Conservation (phyloP, 53 echinoderm and acorn worm species). For the Patiria pectinifera region DNA sequence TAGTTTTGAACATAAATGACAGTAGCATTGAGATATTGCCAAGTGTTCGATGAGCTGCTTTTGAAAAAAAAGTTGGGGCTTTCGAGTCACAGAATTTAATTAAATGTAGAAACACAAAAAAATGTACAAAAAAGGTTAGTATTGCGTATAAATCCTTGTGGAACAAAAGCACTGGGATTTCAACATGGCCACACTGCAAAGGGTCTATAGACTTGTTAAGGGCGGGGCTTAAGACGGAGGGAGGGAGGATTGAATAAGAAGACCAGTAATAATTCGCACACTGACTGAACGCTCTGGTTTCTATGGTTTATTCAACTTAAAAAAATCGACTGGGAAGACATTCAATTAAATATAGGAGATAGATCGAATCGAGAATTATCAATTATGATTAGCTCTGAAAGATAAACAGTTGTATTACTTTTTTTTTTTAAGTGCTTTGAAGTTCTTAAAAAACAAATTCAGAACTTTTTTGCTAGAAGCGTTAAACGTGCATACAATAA, state of each 20-base stretch:
- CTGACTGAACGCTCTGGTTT: slow-evolving; percentile 13
- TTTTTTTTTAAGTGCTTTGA: slow-evolving; percentile 3
- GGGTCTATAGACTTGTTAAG: too few species aligned
- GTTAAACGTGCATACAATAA: slow-evolving; percentile 4
- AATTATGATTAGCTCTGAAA: slow-evolving; percentile 22
- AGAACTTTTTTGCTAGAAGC: background rate
- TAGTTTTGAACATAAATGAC: background rate
- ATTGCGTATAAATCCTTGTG: too few species aligned
- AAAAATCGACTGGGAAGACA: slow-evolving; percentile 64
- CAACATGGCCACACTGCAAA: too few species aligned
- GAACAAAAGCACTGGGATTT: too few species aligned
- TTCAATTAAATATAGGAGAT: slow-evolving; percentile 58
- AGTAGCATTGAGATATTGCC: background rate
- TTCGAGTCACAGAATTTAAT: too few species aligned
- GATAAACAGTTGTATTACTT: background rate
- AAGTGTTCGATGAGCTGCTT: too few species aligned
- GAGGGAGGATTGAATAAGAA: background rate
- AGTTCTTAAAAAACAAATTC: slow-evolving; percentile 5
- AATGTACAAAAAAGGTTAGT: too few species aligned
- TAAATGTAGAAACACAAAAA: too few species aligned
- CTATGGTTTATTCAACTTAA: slow-evolving; percentile 69
- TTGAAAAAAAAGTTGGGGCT: too few species aligned
- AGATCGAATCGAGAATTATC: slow-evolving; percentile 21
- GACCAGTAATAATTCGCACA: background rate
- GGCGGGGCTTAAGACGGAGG: background rate